A percentile compares a stretch with the other conserved stretches of the same genome.
Evolutionary conservation across 2,113 vertebrate genomes (phyloP).

Genomic region (Coryphaenoides rupestris): DNA sequence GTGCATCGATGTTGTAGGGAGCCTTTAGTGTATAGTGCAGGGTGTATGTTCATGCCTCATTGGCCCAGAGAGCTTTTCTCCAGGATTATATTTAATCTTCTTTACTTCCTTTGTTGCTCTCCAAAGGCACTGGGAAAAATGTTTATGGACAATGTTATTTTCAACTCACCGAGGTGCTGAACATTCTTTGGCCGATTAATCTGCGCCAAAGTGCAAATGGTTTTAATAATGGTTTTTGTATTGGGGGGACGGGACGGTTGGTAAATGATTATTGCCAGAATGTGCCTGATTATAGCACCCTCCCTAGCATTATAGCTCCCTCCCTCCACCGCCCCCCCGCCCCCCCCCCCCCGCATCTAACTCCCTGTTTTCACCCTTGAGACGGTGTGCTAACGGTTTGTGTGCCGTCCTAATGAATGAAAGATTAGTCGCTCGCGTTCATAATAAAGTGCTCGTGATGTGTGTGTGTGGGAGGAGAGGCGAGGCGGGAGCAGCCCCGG

Average conservation of each 20-base stretch:
- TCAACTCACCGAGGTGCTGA: conserved; percentile 39
- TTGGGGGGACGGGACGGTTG: background rate
- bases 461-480: conserved; percentile 13
- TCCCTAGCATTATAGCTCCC: no score
- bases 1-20: background rate
- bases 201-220: conserved; percentile 53
- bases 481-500: background rate
- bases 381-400: conserved; percentile 26
- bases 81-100: conserved; percentile 14
- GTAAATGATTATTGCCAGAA: conserved; percentile 48
- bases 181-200: conserved; percentile 50
- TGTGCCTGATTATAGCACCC: conserved; percentile 51
- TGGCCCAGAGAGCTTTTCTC: background rate
- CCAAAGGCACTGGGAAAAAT: background rate
- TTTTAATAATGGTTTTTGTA: conserved; percentile 69
- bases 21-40: background rate
- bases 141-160: conserved; percentile 49
- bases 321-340: background rate
- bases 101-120: conserved; percentile 9
- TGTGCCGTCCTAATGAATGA: conserved; percentile 40
- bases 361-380: conserved; percentile 15
- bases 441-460: conserved; percentile 45
- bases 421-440: conserved; percentile 57
- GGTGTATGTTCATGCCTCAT: background rate
- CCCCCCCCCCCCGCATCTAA: no score